Conservation (phyloP, 2,888 invertebrate species). For the Gandaritis pyraliata region DNA sequence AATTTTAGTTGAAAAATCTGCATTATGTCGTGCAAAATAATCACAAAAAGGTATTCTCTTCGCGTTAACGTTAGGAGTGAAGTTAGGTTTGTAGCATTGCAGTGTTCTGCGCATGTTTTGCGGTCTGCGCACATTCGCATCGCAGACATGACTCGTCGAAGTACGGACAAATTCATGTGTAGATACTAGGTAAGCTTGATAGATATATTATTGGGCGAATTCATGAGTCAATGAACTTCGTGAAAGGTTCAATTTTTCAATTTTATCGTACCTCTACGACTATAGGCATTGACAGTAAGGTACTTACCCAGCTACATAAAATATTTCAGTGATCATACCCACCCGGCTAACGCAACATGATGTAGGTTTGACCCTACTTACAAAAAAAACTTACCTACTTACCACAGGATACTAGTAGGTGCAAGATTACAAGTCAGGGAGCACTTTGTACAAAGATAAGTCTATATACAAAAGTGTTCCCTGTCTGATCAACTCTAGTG, state of each 20-base stretch:
- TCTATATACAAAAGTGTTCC: too few relatives aligned
- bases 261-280: conserved; percentile 6
- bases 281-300: too few relatives aligned
- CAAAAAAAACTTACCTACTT: too few relatives aligned
- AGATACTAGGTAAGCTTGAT: conserved; percentile 32
- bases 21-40: conserved; percentile 55
- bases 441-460: too few relatives aligned
- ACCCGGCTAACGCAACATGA: too few relatives aligned
- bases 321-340: too few relatives aligned
- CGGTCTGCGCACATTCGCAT: conserved; percentile 72
- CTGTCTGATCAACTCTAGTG: too few relatives aligned
- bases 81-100: conserved; percentile 81
- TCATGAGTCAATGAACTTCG: conserved; percentile 71
- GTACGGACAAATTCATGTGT: conserved; percentile 27
- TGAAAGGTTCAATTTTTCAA: conserved; percentile 27
- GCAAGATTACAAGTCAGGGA: too few relatives aligned
- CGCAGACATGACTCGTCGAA: conserved; percentile 48
- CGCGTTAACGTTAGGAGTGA: conserved; percentile 63
- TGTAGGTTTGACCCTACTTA: too few relatives aligned
- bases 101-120: conserved; percentile 79
- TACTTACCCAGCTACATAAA: conserved; percentile 3
- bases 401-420: too few relatives aligned
- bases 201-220: conserved; percentile 67
- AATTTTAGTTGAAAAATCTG: conserved; percentile 49
- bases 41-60: conserved; percentile 61